Evolutionary conservation across 2,113 vertebrate species (phyloP).

Genomic region (Calidris pygmaea): DNA sequence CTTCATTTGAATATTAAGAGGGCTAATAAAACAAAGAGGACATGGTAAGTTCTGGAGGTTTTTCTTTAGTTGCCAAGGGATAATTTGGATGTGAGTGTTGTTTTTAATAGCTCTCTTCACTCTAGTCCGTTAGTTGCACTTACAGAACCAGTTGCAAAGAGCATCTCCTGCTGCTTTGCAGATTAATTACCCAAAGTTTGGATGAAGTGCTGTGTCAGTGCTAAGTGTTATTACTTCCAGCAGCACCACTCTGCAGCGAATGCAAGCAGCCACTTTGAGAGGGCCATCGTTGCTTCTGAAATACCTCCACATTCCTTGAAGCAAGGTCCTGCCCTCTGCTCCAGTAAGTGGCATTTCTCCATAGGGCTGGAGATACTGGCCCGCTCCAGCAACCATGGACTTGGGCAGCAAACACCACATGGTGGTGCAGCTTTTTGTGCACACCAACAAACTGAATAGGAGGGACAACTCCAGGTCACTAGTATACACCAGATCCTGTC

Average conservation of each 20-base stretch:
- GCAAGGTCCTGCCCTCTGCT: background rate
- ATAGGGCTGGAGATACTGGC: background rate
- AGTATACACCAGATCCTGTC: background rate
- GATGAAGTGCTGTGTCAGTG: background rate
- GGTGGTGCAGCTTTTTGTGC: background rate
- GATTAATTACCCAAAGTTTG: conserved; percentile 39
- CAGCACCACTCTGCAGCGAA: background rate
- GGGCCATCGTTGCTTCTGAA: background rate
- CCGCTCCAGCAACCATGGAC: background rate
- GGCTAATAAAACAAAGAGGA: conserved; percentile 27
- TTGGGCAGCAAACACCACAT: rapidly evolving
- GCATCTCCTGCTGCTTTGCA: conserved; percentile 17
- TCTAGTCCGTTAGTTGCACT: background rate
- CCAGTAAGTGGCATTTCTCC: background rate
- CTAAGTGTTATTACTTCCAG: background rate
- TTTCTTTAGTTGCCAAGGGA: conserved; percentile 30
- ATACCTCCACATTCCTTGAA: background rate
- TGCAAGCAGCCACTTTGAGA: background rate
- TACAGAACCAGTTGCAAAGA: background rate
- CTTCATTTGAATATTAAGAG: conserved; percentile 42
- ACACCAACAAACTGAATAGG: rapidly evolving
- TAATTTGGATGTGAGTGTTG: background rate
- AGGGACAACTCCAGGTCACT: background rate
- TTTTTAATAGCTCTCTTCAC: conserved; percentile 1
- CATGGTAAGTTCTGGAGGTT: conserved; percentile 14